Evolutionary conservation across 2,797 vertebrate genomes (phyloP).

Genomic region (Calcarius lapponicus): DNA sequence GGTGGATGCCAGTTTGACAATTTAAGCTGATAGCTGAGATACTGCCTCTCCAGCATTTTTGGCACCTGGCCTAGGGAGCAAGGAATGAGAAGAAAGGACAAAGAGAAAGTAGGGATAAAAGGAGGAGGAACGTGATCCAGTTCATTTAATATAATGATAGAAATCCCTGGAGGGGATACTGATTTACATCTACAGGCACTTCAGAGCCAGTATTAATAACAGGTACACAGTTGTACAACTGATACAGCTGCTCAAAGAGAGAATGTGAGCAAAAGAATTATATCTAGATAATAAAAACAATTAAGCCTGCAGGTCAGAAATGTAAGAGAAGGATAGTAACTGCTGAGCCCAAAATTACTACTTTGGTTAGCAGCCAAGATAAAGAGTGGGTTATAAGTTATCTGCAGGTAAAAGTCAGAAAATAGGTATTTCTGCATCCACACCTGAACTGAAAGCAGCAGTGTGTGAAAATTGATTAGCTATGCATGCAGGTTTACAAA

Average conservation of each 20-base stretch:
- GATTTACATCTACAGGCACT: background rate
- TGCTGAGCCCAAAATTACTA: background rate
- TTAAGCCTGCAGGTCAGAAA: background rate
- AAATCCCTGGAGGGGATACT: background rate
- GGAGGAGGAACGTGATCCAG: background rate
- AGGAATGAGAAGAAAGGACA: background rate
- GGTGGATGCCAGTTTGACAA: slow-evolving; percentile 37
- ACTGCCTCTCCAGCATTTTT: slow-evolving; percentile 8
- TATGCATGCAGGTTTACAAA: background rate
- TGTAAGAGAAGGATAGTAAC: background rate
- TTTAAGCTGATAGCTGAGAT: slow-evolving; percentile 26
- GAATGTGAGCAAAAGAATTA: background rate
- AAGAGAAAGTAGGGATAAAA: slow-evolving; percentile 28
- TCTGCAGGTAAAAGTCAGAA: background rate
- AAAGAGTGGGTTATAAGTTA: background rate
- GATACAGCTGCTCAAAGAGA: background rate
- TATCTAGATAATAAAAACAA: background rate
- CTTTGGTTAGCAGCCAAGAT: background rate
- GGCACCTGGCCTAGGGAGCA: slow-evolving; percentile 40
- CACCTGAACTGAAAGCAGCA: background rate
- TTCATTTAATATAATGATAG: background rate
- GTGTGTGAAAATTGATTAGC: background rate
- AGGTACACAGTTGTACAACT: background rate
- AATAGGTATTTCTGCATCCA: background rate
- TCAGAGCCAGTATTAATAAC: background rate